Evolutionary conservation across 2,888 invertebrate species (phyloP), one percentile per base, ranked within the genome.

Genomic region (Melangyna quadrimaculata): DNA sequence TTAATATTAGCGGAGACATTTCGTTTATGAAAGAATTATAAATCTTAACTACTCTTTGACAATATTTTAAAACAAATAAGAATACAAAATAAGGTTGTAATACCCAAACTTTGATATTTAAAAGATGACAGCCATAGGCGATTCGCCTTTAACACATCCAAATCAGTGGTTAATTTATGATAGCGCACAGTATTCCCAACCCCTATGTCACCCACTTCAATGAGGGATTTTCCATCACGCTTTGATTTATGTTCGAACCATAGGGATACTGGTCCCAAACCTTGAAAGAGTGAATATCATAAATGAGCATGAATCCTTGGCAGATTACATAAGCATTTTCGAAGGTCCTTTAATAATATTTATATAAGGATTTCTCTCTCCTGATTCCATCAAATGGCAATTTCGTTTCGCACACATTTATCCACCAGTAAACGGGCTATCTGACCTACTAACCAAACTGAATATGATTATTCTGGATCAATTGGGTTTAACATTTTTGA

Each of bases 391-490:
- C 45, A 37, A 55, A 72, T 69, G 59, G 53, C 78, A 78, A 78
- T 78, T 78, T 82, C 78, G 53, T 61, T 82, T 53, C 55, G 59
- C 48, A 70, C 72, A 71, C 67, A 72, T 77, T n/a, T 78, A 69
- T 63, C 59, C 61, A 59, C 29, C 27, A 53, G 61, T 71, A 82
- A 82, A 78, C 82, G 78, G 78, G 72, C 73, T 77, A 67, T 77
- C 65, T 82, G 81, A 77, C 67, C 81, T 61, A 69, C 61, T 67
- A 78, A 72, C 59, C 72, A 73, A n/a, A 78, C 72, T 73, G 72
- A 78, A 78, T 73, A 72, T 82, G 72, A 78, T 73, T 82, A 78
- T 78, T 72, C 72, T 69, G 72, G 78, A 82, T 82, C 72, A 82
- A 78, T 82, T 78, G 72, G 78, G 69, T 78, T 82, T 78, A 61